These are phyloP conservation scores for Drosophila paucipuncta DNA, from an alignment of 2,888 invertebrate species.

Conservation along the genomic window DNA sequence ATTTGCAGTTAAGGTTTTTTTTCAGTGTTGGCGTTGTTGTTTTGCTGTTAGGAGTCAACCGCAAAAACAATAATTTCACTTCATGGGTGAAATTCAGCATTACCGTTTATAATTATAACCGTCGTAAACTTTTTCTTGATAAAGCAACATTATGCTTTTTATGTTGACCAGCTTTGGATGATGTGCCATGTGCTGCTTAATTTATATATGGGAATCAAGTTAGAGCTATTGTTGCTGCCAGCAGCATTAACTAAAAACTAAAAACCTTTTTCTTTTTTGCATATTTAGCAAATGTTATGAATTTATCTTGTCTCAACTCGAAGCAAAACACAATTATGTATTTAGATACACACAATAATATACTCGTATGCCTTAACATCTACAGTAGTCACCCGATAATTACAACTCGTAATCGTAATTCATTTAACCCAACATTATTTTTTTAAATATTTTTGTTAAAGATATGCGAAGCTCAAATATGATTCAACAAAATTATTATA, in stretches of 20 bases:
- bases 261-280: slow-evolving; percentile 9
- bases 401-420: not conserved
- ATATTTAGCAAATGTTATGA: slow-evolving; percentile 19
- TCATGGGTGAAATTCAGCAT: slow-evolving; percentile 66
- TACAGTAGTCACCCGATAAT: not conserved
- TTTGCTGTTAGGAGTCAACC: slow-evolving; percentile 10
- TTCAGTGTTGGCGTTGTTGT: slow-evolving; percentile 1
- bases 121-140: slow-evolving; percentile 22
- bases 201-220: slow-evolving; percentile 40
- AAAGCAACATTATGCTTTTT: slow-evolving; percentile 35
- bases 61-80: slow-evolving; percentile 65
- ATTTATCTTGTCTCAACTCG: slow-evolving; percentile 8
- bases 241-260: not conserved
- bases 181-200: slow-evolving; percentile 29
- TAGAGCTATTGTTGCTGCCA: not conserved
- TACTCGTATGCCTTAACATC: not conserved
- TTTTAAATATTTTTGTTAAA: not conserved
- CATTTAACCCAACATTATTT: not conserved
- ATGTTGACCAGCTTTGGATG: slow-evolving; percentile 36
- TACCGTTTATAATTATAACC: slow-evolving; percentile 48
- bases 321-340: slow-evolving; percentile 5
- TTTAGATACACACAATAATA: not conserved
- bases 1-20: slow-evolving; percentile 7
- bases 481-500: not conserved
- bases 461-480: not conserved